These are phyloP conservation scores for Cepaea hortensis DNA, from an alignment of 2,888 invertebrate species.

Conservation along the genomic window DNA sequence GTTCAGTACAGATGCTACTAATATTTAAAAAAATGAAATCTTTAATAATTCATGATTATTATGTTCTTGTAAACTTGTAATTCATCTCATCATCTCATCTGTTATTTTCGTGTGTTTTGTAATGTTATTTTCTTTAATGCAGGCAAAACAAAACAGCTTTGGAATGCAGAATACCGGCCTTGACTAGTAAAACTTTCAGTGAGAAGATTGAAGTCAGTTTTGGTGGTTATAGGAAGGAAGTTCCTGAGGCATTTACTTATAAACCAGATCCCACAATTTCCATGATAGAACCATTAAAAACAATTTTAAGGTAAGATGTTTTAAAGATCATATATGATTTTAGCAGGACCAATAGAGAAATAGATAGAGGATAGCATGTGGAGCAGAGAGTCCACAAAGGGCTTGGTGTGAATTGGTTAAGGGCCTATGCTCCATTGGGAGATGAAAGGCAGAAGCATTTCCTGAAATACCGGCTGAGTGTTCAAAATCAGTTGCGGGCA, in stretches of 20 bases:
- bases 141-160: slow-evolving; percentile 62
- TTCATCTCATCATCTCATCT: neutral
- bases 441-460: too few relatives aligned
- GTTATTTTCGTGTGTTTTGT: neutral
- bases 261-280: slow-evolving; percentile 92
- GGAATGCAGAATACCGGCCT: slow-evolving; percentile 62
- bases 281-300: slow-evolving; percentile 85
- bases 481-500: too few relatives aligned
- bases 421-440: too few relatives aligned
- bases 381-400: too few relatives aligned
- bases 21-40: too few relatives aligned
- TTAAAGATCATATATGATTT: neutral
- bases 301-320: slow-evolving; percentile 62
- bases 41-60: too few relatives aligned
- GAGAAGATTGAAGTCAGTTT: slow-evolving; percentile 65
- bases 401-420: too few relatives aligned
- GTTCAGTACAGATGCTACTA: too few relatives aligned
- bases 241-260: slow-evolving; percentile 81
- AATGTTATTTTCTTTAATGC: neutral
- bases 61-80: too few relatives aligned
- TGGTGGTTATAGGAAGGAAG: slow-evolving; percentile 63
- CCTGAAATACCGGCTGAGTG: too few relatives aligned
- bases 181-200: slow-evolving; percentile 52
- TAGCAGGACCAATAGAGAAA: too few relatives aligned
- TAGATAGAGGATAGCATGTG: too few relatives aligned